Evolutionary conservation across 2,888 invertebrate species (phyloP).

Genomic region (Chaetogeoica ovagalla): DNA sequence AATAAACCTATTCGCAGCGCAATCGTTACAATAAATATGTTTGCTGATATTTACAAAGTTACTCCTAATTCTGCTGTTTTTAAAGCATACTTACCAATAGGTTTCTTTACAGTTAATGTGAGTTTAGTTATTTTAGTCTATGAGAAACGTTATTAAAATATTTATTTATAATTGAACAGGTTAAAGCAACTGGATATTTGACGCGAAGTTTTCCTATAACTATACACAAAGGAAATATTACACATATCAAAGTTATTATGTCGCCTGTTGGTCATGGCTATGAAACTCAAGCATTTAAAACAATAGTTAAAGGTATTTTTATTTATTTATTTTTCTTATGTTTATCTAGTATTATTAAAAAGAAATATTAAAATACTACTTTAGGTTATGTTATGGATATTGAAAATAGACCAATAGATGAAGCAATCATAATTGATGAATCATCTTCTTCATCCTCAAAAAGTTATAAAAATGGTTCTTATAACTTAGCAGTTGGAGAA

Average conservation of each 20-base stretch:
- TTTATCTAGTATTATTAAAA: background rate
- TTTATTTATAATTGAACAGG: slow-evolving; percentile 8
- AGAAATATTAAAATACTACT: background rate
- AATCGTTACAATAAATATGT: slow-evolving; percentile 68
- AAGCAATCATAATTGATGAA: slow-evolving; percentile 24
- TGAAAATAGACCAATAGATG: slow-evolving; percentile 33
- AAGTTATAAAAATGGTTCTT: slow-evolving; percentile 21
- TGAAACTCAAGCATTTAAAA: slow-evolving; percentile 22
- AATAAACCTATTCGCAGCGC: slow-evolving; percentile 73
- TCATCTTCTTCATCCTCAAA: background rate
- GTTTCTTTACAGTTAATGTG: slow-evolving; percentile 66
- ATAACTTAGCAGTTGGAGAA: slow-evolving; percentile 19
- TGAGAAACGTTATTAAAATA: background rate
- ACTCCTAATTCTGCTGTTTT: slow-evolving; percentile 72
- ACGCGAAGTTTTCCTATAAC: background rate
- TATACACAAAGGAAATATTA: slow-evolving; percentile 23
- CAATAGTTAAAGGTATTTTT: slow-evolving; percentile 27
- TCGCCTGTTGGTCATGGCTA: slow-evolving; percentile 18
- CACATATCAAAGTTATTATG: slow-evolving; percentile 33
- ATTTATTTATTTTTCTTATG: background rate
- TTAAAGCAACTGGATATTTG: slow-evolving; percentile 42
- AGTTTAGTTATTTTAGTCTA: slow-evolving; percentile 2
- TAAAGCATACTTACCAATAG: slow-evolving; percentile 72
- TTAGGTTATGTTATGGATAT: slow-evolving; percentile 33
- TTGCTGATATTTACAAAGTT: slow-evolving; percentile 62